Conservation (phyloP, 2,797 vertebrate genomes). For the Crotalus adamanteus region DNA sequence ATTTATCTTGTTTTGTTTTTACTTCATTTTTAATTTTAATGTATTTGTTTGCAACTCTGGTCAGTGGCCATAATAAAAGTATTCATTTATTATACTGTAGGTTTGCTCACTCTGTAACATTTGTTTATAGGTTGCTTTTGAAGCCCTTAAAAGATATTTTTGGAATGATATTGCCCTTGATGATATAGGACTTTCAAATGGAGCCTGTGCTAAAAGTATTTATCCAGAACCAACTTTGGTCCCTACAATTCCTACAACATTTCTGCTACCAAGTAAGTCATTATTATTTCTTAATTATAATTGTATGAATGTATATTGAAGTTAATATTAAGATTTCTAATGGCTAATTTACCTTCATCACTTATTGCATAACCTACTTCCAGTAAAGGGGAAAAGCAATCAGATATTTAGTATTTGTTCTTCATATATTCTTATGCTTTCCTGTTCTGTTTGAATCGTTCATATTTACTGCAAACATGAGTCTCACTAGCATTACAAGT, state of each 20-base stretch:
- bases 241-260: constrained; percentile 64
- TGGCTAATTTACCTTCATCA: background rate
- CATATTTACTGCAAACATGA: background rate
- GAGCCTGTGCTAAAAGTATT: constrained; percentile 72
- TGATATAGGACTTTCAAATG: constrained; percentile 79
- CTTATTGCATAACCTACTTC: background rate
- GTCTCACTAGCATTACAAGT: background rate
- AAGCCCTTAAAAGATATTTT: constrained; percentile 74
- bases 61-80: background rate
- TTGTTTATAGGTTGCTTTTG: constrained; percentile 79
- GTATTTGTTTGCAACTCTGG: too few species aligned
- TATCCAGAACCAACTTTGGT: constrained; percentile 82
- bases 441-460: background rate
- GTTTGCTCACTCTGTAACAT: background rate
- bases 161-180: constrained; percentile 84
- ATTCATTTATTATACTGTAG: background rate
- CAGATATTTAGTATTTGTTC: background rate
- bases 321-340: constrained; percentile 5
- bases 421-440: background rate
- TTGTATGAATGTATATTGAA: background rate
- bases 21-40: background rate
- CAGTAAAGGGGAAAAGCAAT: background rate
- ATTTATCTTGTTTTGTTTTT: background rate
- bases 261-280: constrained; percentile 77
- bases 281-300: background rate